These are phyloP conservation scores for Thymelicus sylvestris DNA, from an alignment of 2,888 invertebrate genomes.

Conservation along the genomic window DNA sequence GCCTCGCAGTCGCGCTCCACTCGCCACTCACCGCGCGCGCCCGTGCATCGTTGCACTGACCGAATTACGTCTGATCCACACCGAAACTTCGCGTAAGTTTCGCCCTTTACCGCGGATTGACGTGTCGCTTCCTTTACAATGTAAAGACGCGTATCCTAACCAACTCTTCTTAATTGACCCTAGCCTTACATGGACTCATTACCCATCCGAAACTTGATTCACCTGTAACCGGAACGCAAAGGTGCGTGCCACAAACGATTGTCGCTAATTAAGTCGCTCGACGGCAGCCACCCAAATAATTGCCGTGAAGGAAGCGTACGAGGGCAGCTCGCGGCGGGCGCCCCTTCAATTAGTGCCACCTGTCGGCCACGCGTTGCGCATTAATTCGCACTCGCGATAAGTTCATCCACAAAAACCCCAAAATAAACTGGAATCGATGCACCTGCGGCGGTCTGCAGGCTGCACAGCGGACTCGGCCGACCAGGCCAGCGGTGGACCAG, in stretches of 20 bases:
- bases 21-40: slow-evolving; percentile 68
- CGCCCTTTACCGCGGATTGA: neutral
- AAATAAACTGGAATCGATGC: slow-evolving; percentile 80
- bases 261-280: slow-evolving; percentile 65
- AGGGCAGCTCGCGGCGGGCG: slow-evolving; percentile 64
- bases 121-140: neutral
- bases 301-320: slow-evolving; percentile 76
- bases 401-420: slow-evolving; percentile 71
- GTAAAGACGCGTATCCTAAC: neutral
- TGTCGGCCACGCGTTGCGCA: slow-evolving; percentile 74
- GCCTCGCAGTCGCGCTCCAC: slow-evolving; percentile 71
- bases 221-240: slow-evolving; percentile 53
- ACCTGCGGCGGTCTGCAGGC: slow-evolving; percentile 65
- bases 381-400: slow-evolving; percentile 79
- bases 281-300: slow-evolving; percentile 74
- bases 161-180: neutral
- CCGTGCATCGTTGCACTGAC: slow-evolving; percentile 49
- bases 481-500: slow-evolving; percentile 24
- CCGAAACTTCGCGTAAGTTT: neutral
- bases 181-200: neutral
- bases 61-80: slow-evolving; percentile 8
- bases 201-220: slow-evolving; percentile 35
- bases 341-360: slow-evolving; percentile 79
- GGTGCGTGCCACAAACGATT: slow-evolving; percentile 62
- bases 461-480: slow-evolving; percentile 39